phyloP scores from a whole-genome alignment of 2,888 invertebrate species.

The Saturnia japonica region DNA sequence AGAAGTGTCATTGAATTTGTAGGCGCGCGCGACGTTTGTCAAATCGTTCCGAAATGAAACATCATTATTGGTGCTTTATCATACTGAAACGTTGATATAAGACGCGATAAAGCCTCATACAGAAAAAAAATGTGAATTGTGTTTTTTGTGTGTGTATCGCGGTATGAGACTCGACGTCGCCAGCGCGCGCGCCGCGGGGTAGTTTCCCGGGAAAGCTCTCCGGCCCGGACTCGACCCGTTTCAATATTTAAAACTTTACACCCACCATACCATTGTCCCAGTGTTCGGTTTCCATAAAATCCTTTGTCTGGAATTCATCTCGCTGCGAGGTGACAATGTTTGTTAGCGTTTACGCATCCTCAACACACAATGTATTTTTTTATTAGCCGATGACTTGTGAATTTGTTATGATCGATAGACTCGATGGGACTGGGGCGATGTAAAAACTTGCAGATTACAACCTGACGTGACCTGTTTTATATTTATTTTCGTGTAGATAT shows the following conservation, averaged over 20 bases:
- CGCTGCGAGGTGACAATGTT: slow-evolving; percentile 78
- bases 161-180: slow-evolving; percentile 77
- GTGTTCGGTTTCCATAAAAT: slow-evolving; percentile 62
- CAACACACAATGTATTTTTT: slow-evolving; percentile 72
- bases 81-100: slow-evolving; percentile 71
- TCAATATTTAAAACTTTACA: slow-evolving; percentile 78
- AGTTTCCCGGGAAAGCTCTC: slow-evolving; percentile 74
- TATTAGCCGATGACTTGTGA: slow-evolving; percentile 80
- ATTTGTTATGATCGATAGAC: slow-evolving; percentile 79
- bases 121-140: slow-evolving; percentile 62
- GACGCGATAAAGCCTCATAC: slow-evolving; percentile 64
- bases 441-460: slow-evolving; percentile 59
- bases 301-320: slow-evolving; percentile 73
- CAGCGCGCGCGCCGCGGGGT: slow-evolving; percentile 74
- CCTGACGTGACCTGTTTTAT: slow-evolving; percentile 43
- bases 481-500: neutral
- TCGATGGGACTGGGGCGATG: slow-evolving; percentile 45
- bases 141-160: slow-evolving; percentile 68
- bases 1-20: slow-evolving; percentile 66
- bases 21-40: slow-evolving; percentile 59
- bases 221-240: slow-evolving; percentile 56
- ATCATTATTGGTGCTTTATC: slow-evolving; percentile 81
- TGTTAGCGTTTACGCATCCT: slow-evolving; percentile 72
- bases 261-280: slow-evolving; percentile 69
- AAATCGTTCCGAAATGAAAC: slow-evolving; percentile 75